Percentiles rank a stretch among this genome's conserved stretches.
Conservation (phyloP, 2,888 invertebrate species). For the Nephrotoma appendiculata region DNA sequence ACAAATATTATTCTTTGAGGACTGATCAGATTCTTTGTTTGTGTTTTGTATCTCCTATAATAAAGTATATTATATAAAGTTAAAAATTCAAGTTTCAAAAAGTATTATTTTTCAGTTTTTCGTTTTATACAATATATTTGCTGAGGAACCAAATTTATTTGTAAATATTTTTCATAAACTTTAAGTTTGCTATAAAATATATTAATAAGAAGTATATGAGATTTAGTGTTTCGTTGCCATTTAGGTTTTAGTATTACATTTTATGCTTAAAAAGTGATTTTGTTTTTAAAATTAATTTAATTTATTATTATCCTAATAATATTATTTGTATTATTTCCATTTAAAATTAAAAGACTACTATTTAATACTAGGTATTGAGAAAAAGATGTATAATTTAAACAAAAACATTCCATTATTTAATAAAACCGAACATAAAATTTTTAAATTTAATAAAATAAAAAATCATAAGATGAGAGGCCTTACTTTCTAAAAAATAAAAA, state of each 20-base stretch:
- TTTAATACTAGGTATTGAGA: neutral
- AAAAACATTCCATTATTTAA: neutral
- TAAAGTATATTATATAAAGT: neutral
- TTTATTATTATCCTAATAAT: neutral
- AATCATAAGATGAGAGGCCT: neutral
- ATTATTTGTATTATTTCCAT: neutral
- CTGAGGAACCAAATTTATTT: neutral
- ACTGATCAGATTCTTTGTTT: constrained; percentile 17
- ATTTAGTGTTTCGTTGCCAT: neutral
- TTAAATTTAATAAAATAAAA: neutral
- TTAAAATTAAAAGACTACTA: neutral
- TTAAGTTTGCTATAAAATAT: neutral
- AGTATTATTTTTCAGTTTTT: neutral
- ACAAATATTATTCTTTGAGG: constrained; percentile 32
- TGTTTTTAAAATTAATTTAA: neutral
- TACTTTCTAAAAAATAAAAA: neutral
- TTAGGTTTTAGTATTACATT: neutral
- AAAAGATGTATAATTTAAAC: neutral
- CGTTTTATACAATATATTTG: neutral
- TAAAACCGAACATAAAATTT: neutral
- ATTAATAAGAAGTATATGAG: neutral
- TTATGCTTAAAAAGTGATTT: neutral
- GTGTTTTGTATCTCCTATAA: neutral
- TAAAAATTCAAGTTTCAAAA: neutral
- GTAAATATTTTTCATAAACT: neutral